Conservation (phyloP, 1,140 invertebrate genomes). For the Panagrolaimus sp. region DNA sequence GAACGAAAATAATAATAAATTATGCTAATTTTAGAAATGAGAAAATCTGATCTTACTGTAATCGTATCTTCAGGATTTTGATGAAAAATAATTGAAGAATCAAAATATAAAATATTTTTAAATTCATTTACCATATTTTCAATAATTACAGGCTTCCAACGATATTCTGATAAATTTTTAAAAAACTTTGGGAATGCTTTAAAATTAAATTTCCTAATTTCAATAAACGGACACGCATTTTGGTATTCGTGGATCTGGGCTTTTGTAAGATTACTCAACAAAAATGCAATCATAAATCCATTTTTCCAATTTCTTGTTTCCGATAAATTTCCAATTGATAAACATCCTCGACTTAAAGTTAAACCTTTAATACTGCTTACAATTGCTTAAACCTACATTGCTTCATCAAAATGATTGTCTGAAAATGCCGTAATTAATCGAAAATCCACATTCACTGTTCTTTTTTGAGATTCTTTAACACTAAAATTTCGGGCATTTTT, state of each 20-base stretch:
- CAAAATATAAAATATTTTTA: conserved; percentile 1
- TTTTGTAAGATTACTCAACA: neutral
- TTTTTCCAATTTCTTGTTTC: neutral
- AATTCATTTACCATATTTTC: neutral
- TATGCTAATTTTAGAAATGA: neutral
- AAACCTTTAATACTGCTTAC: neutral
- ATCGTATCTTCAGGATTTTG: neutral
- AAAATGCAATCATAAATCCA: neutral
- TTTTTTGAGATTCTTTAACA: no score
- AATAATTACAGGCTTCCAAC: conserved; percentile 5
- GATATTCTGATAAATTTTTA: neutral
- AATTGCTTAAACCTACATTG: neutral
- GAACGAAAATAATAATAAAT: neutral
- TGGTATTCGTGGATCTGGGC: neutral
- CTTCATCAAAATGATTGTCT: neutral
- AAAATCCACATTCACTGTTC: no score
- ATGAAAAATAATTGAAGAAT: conserved; percentile 1
- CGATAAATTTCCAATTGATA: neutral
- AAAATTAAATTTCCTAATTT: neutral
- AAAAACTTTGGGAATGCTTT: neutral
- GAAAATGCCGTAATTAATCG: neutral
- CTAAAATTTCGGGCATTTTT: no score
- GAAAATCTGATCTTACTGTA: neutral
- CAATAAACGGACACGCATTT: neutral
- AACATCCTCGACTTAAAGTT: neutral